A percentile compares a stretch with the other conserved stretches of the same genome.
These are phyloP conservation scores for Drosophila pseudotalamancana DNA, from an alignment of 2,888 invertebrate genomes.

Conservation along the genomic window DNA sequence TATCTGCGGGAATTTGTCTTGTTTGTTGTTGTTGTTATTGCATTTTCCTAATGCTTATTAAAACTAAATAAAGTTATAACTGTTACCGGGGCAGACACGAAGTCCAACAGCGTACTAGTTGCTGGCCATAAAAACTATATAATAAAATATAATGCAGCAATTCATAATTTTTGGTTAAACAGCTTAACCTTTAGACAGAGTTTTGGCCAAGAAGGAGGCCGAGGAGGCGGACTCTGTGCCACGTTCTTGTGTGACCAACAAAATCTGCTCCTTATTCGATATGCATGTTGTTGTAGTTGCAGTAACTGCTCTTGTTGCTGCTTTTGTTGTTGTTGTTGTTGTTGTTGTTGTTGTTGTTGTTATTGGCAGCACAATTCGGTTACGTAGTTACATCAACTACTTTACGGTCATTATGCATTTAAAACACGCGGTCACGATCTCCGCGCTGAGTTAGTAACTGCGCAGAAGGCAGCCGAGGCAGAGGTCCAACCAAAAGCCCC, in stretches of 20 bases:
- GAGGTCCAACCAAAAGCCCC: constrained; percentile 52
- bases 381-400: constrained; percentile 76
- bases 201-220: background rate
- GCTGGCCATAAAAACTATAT: constrained; percentile 53
- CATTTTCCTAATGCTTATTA: constrained; percentile 57
- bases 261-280: constrained; percentile 68
- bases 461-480: constrained; percentile 49
- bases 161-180: constrained; percentile 82
- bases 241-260: constrained; percentile 63
- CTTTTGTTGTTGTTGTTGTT: constrained; percentile 39
- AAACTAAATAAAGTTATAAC: constrained; percentile 82
- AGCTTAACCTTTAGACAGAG: constrained; percentile 67
- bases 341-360: constrained; percentile 41
- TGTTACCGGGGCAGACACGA: constrained; percentile 57
- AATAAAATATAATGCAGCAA: constrained; percentile 78
- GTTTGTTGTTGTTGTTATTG: background rate
- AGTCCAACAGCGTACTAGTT: constrained; percentile 22
- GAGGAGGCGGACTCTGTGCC: constrained; percentile 17
- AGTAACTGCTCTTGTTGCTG: constrained; percentile 36
- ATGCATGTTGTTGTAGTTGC: constrained; percentile 51
- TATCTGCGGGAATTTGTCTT: constrained; percentile 30
- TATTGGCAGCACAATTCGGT: constrained; percentile 68
- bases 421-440: constrained; percentile 85
- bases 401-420: constrained; percentile 85
- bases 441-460: constrained; percentile 80